Base-by-base conservation (phyloP, 2,797 vertebrate genomes). In the Takifugu rubripes region DNA sequence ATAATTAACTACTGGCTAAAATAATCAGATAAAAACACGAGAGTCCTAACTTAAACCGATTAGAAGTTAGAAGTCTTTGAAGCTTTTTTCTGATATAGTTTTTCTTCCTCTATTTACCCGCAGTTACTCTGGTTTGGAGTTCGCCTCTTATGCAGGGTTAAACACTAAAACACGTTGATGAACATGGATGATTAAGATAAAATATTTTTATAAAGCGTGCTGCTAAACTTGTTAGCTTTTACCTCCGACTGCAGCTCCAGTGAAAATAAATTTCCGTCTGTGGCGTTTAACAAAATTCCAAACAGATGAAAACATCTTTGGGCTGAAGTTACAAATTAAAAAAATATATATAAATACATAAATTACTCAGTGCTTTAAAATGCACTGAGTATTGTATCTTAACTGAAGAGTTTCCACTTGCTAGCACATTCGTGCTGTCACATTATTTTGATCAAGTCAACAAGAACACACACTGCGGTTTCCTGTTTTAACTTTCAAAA, bases 281-380 rank as follows among this genome's bases (percentile, higher is more conserved):
- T 98, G 96, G 21, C 95, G 94, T 87, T 95, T 96, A 6, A 97
- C 73, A 78, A 97, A 99, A 84, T 84, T 93, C 94, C 96, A 97
- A 12, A 81, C 74, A 0, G 95, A 92, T 7, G 89, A 89, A 56
- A 97, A 89, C 96, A 99, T 99, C 21, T 25, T 88, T 27, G 10
- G 27, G 45, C 9, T 15, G 72, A 40, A 25, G 47, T n/a, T 21
- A 46, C 16, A 21, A 21, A n/a, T 1, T 2, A 1, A 17, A 21
- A 46, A 21, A 21, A 46, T n/a, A 6, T 16, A 44, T 14, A 40
- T 44, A 44, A 44, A 44, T 2, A 5, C 43, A 44, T 43, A 43
- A 12, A 43, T 43, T 43, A 9, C 42, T 43, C 6, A 7, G 10
- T 40, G 36, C 3, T 40, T 14, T 12, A 12, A 33, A 33, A 33